Evolutionary conservation across 2,888 invertebrate species (phyloP).

Genomic region (Ophion costatus): DNA sequence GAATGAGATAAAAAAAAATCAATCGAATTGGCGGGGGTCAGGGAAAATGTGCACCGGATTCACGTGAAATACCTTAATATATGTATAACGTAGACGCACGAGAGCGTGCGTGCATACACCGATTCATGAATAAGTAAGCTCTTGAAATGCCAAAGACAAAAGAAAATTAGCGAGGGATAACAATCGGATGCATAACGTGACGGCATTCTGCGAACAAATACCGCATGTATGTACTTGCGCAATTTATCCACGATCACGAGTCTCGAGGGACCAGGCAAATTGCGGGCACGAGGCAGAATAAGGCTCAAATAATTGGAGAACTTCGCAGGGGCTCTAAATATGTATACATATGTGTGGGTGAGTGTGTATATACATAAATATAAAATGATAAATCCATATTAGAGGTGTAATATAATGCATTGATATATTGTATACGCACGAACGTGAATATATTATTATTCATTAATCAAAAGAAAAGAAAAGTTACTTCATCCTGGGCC

Average conservation of each 20-base stretch:
- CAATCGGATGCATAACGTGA: constrained; percentile 15
- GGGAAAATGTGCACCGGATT: no score
- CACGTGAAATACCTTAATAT: no score
- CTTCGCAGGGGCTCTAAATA: constrained; percentile 44
- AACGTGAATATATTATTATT: constrained; percentile 38
- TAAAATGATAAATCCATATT: constrained; percentile 38
- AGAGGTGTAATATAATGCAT: constrained; percentile 49
- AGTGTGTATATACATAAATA: constrained; percentile 24
- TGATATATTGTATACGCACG: constrained; percentile 31
- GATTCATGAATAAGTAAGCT: constrained; percentile 33
- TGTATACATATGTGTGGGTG: constrained; percentile 13
- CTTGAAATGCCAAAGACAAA: constrained; percentile 56
- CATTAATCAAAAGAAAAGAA: constrained; percentile 40
- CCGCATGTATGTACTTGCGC: constrained; percentile 36
- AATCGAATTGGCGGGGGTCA: no score
- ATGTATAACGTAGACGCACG: neutral
- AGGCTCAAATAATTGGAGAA: constrained; percentile 37
- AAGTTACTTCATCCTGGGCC: constrained; percentile 8
- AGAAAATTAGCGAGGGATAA: constrained; percentile 9
- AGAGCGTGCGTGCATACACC: neutral
- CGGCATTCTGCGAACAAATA: constrained; percentile 44
- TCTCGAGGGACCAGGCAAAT: constrained; percentile 11
- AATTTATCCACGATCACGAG: constrained; percentile 24
- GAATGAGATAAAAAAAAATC: no score
- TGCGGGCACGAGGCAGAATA: constrained; percentile 24